phyloP scores from a whole-genome alignment of 2,797 vertebrate species.

The Myripristis jacobus region DNA sequence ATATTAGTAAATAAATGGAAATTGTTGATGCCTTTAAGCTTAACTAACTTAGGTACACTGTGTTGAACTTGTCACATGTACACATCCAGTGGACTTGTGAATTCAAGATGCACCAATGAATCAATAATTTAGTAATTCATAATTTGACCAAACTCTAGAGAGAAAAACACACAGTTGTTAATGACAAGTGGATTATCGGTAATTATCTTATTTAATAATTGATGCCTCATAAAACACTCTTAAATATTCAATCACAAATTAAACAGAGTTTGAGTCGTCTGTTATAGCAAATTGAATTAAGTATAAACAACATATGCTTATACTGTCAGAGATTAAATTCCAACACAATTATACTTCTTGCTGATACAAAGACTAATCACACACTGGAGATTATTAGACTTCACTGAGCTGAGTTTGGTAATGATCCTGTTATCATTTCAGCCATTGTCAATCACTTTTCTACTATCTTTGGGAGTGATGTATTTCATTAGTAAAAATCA shows the following conservation, averaged over 20 bases:
- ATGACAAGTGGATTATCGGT: no score
- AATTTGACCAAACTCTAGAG: background rate
- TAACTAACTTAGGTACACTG: background rate
- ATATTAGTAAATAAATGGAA: background rate
- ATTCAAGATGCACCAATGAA: background rate
- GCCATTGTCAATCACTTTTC: background rate
- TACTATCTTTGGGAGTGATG: background rate
- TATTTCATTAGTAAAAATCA: no score
- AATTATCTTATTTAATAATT: no score
- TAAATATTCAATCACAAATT: background rate
- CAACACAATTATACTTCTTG: constrained; percentile 1
- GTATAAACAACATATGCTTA: no score
- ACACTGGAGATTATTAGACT: background rate
- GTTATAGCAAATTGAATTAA: background rate
- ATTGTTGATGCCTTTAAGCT: no score
- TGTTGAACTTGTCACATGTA: background rate
- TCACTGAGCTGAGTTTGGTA: no score
- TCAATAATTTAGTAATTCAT: background rate
- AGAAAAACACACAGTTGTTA: background rate
- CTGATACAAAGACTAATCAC: no score
- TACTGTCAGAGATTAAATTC: background rate
- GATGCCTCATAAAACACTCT: constrained; percentile 11
- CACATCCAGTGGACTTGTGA: background rate
- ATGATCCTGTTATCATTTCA: no score
- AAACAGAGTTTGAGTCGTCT: constrained; percentile 22